Evolutionary conservation across 2,113 vertebrate species (phyloP), one percentile per base, ranked within the genome.

Genomic region (Catagonus wagneri): DNA sequence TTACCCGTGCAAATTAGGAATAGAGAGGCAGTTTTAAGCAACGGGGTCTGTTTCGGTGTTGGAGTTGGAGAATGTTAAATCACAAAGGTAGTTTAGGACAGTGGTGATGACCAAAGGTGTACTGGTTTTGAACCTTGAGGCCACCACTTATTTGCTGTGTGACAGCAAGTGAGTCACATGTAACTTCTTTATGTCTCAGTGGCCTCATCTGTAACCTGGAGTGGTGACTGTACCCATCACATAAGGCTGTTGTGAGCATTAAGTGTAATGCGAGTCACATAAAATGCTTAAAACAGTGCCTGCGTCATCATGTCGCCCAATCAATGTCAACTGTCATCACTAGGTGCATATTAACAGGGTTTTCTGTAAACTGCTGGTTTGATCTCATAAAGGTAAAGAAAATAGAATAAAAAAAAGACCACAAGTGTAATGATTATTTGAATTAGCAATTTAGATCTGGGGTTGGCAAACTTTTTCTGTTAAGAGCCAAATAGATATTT

Each of bases 121-220:
- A 44, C 44, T 86, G 60, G 15, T 91, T 81, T 81, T 85, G 79
- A 84, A 68, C 65, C 36, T 39, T 71, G 34, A 93, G 36, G 27
- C 7, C 2, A 61, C 12, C 1, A 9, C 29, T 90, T 71, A 54
- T 11, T 58, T 83, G 15, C 60, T 10, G 6, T 58, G 34, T 11
- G 14, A 63, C 32, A n/a, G 22, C 34, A 78, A 63, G n/a, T 23
- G 68, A 93, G 39, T 78, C 87, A 65, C 44, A 90, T n/a, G n/a
- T 93, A 81, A 74, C 36, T 23, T 94, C 52, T 56, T 84, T 50
- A 8, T 65, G 29, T 92, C 74, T 96, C 63, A 56, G 29, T 61
- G 96, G 76, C 44, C 4, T 89, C 44, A 61, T 44, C 79, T 86
- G 15, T 78, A 83, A 80, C 27, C 23, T 25, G 19, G 71, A 86